phyloP scores from a whole-genome alignment of 2,113 vertebrate genomes.

The Charina bottae region DNA sequence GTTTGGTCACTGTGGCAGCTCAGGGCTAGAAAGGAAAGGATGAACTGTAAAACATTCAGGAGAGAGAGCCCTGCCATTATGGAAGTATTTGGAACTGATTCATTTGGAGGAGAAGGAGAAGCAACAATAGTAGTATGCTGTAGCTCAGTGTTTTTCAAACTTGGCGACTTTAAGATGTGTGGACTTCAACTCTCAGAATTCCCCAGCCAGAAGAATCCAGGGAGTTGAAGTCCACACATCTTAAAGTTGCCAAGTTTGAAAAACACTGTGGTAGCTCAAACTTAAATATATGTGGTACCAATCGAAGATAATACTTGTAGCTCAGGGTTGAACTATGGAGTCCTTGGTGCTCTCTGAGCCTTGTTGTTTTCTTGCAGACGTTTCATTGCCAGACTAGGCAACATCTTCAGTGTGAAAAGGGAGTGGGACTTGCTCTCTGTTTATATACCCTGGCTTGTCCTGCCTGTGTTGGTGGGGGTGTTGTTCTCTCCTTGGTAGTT shows the following conservation, averaged over 20 bases:
- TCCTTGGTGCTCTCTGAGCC: too few species aligned
- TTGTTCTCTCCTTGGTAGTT: too few species aligned
- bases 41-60: constrained; percentile 50
- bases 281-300: too few species aligned
- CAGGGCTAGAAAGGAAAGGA: constrained; percentile 58
- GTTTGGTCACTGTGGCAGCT: constrained; percentile 58
- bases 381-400: too few species aligned
- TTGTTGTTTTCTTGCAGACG: too few species aligned
- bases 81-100: constrained; percentile 65
- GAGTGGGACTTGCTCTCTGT: too few species aligned
- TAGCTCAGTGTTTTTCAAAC: neutral
- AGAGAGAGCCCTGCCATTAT: constrained; percentile 32
- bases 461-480: too few species aligned
- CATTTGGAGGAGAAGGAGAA: constrained; percentile 42
- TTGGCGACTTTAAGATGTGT: neutral
- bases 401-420: too few species aligned
- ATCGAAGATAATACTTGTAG: too few species aligned
- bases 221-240: neutral
- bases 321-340: too few species aligned
- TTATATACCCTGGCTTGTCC: too few species aligned
- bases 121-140: neutral
- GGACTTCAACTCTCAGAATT: neutral
- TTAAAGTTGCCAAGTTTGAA: neutral
- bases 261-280: neutral
- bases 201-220: neutral